Conservation (phyloP, 2,797 vertebrate genomes). For the Pseudomugil tenellus region DNA sequence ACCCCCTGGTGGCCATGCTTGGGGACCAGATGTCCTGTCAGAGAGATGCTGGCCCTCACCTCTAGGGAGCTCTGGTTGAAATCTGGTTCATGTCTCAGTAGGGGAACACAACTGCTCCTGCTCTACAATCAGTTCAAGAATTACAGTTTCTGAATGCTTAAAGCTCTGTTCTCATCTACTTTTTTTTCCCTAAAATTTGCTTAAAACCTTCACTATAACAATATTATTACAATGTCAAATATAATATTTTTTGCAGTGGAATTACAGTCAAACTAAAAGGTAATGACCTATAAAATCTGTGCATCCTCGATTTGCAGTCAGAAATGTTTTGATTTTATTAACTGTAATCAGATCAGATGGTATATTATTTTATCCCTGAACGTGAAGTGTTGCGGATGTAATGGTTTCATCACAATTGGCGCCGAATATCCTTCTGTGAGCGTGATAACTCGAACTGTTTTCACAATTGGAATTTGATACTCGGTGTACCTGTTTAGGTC, state of each 20-base stretch:
- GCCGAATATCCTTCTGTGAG: too few relatives aligned
- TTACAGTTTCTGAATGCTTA: slow-evolving; percentile 66
- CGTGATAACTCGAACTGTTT: too few relatives aligned
- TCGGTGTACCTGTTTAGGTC: too few relatives aligned
- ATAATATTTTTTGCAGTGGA: not conserved
- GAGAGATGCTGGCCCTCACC: slow-evolving; percentile 73
- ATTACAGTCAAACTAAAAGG: not conserved
- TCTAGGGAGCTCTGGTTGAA: slow-evolving; percentile 82
- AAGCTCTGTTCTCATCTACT: slow-evolving; percentile 24
- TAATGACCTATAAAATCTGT: not conserved
- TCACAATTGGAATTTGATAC: too few relatives aligned
- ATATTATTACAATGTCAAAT: not conserved
- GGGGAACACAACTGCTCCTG: slow-evolving; percentile 69
- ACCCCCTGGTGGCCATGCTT: slow-evolving; percentile 75
- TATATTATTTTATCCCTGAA: too few relatives aligned
- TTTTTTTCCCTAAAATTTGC: not conserved
- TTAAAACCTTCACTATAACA: not conserved
- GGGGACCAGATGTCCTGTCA: slow-evolving; percentile 78
- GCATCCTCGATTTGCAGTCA: not conserved
- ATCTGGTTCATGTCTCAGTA: slow-evolving; percentile 84
- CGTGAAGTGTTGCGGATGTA: too few relatives aligned
- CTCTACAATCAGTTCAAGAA: slow-evolving; percentile 82
- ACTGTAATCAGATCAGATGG: too few relatives aligned
- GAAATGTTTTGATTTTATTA: not conserved
- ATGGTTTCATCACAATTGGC: too few relatives aligned